Base-by-base conservation (phyloP, 2,797 vertebrate species). In the Lerista edwardsae region DNA sequence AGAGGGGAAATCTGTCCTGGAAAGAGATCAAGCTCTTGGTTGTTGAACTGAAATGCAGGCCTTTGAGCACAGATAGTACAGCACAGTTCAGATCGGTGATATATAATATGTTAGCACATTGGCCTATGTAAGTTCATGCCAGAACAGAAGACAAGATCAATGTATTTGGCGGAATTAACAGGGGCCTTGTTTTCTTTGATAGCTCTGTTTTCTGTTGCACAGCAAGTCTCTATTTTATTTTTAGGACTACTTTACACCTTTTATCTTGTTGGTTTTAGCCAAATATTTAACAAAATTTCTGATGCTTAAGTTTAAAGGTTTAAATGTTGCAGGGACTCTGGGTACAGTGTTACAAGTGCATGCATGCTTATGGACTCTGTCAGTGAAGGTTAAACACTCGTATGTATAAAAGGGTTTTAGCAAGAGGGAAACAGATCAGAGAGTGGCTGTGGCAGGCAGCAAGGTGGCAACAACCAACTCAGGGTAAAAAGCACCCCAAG, bases 21-120 rank as follows among this genome's bases (percentile, higher is more conserved):
- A 74, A 69, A 80, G 75, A 82, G 62, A 47, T 82, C 64, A 87
- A 78, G 85, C 87, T 85, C 75, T 86, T 64, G 31, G 31, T 87
- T 89, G 61, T 74, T 61, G 84, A 74, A 2, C 27, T 87, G 59
- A 86, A 65, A 74, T 73, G 77, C 64, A 6, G 86, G 57, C 73
- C 36, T 73, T 65, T 39, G 76, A 59, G 31, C n/a, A 29, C 64
- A 65, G 31, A 55, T 84, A 85, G 86, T 8, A 27, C 29, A 41
- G 9, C 31, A 3, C 21, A 88, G 67, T 85, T 86, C 19, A 73
- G 3, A 41, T 87, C 14, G 82, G 39, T 83, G 79, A 71, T 79
- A 68, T 83, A 74, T 57, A 36, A 11, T 25, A 57, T 81, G 82
- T 73, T 44, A 83, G 39, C 25, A 69, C 82, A 59, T 55, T 55